Conservation (phyloP, 2,113 vertebrate genomes). For the Charina bottae region DNA sequence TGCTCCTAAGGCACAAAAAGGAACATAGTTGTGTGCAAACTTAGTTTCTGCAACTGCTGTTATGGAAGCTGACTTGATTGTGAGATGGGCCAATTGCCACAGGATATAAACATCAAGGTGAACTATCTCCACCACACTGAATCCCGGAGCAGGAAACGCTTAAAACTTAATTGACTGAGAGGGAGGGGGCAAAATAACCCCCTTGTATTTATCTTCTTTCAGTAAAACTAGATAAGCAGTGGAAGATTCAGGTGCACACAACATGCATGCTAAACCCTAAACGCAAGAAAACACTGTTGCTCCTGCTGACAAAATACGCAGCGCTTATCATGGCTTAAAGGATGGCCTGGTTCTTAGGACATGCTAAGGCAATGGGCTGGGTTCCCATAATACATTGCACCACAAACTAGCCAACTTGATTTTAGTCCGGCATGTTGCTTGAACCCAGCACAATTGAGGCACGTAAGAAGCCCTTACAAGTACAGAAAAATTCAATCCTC, state of each 20-base stretch:
- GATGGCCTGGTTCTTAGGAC: no score
- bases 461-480: no score
- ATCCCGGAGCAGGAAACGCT: neutral
- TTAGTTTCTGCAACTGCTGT: neutral
- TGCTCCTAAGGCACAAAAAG: neutral
- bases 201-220: neutral
- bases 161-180: neutral
- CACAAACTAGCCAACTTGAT: no score
- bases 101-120: neutral
- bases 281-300: neutral
- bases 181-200: neutral
- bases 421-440: no score
- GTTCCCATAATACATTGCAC: no score
- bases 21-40: neutral
- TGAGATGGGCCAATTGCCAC: neutral
- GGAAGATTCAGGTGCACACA: neutral
- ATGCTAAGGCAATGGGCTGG: no score
- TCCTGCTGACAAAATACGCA: neutral
- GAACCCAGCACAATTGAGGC: no score
- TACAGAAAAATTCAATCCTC: no score
- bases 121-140: neutral
- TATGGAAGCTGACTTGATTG: neutral
- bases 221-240: neutral
- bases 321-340: neutral
- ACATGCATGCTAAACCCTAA: neutral